Evolutionary conservation across 1,140 invertebrate species (phyloP), one percentile per base, ranked within the genome.

Genomic region (Uloborus diversus): DNA sequence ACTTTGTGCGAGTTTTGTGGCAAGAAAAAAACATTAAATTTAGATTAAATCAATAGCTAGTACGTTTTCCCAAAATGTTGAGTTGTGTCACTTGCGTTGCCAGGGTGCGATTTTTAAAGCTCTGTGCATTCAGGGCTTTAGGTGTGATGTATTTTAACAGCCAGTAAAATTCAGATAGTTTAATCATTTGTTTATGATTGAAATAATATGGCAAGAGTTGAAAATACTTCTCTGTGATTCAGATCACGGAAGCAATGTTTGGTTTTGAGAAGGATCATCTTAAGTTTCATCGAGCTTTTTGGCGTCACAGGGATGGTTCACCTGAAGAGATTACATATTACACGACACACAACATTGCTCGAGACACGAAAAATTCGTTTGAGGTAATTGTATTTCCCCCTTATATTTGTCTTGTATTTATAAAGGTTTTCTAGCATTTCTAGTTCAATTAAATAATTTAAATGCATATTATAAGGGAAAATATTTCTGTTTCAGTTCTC

Each of bases 291-390:
- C 25, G 61, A n/a, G 81, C 61, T 51, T 42, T 70, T 14, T 84
- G 85, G 83, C 79, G 85, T 42, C 83, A 85, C 32, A 80, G 86
- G 66, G 86, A 87, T 70, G 88, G 87, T 0, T 81, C 69, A 3
- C 84, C 88, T 1, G 86, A 88, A 49, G 69, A 85, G 78, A 84
- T 84, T 17, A 37, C 80, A 5, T 89, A 87, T 78, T 88, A 87
- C 64, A 82, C 82, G 28, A 84, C 86, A 0, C 83, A 83, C 62
- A 87, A 86, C 80, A 85, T 86, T 68, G 88, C 86, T 11, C 32
- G 84, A 4, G 86, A 88, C 81, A 80, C 87, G 0, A 85, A 85
- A 49, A 82, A 84, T 27, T 88, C 88, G 1, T 88, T 89, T 69
- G 66, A 80, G 4, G 82, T 83, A 71, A 57, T 23, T 81, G 4